Percentiles rank a stretch among this genome's conserved stretches.
phyloP scores from a whole-genome alignment of 2,797 vertebrate genomes.

The Fundulus diaphanus region DNA sequence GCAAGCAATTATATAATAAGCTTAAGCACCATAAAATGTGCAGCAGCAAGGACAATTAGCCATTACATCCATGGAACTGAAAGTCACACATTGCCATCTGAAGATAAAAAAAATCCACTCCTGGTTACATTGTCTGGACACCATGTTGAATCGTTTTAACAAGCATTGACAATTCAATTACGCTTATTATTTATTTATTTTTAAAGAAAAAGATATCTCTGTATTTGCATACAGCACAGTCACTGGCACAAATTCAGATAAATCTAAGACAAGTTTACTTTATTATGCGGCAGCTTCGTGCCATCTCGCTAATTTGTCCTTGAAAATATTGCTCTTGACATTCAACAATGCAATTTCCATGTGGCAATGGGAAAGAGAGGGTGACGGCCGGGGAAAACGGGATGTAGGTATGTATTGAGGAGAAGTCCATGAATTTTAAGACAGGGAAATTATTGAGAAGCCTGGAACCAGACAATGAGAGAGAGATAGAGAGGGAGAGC shows the following conservation, averaged over 20 bases:
- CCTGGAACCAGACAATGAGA: constrained; percentile 73
- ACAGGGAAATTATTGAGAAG: constrained; percentile 76
- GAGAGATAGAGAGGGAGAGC: constrained; percentile 51
- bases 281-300: constrained; percentile 57
- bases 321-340: constrained; percentile 75
- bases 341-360: constrained; percentile 75
- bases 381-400: constrained; percentile 65
- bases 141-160: constrained; percentile 77
- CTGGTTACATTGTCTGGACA: constrained; percentile 73
- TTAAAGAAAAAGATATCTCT: constrained; percentile 35
- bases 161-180: constrained; percentile 76
- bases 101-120: constrained; percentile 73
- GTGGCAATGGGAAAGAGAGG: constrained; percentile 54
- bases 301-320: constrained; percentile 69
- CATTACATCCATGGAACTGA: constrained; percentile 74
- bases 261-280: constrained; percentile 64
- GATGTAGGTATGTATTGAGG: constrained; percentile 68
- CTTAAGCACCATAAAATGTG: constrained; percentile 90
- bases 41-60: constrained; percentile 79
- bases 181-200: constrained; percentile 54
- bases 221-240: constrained; percentile 65
- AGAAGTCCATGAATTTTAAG: constrained; percentile 82
- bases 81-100: constrained; percentile 76
- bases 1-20: constrained; percentile 93
- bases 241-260: constrained; percentile 53